phyloP scores from a whole-genome alignment of 2,888 invertebrate genomes.

The Creontiades dilutus region DNA sequence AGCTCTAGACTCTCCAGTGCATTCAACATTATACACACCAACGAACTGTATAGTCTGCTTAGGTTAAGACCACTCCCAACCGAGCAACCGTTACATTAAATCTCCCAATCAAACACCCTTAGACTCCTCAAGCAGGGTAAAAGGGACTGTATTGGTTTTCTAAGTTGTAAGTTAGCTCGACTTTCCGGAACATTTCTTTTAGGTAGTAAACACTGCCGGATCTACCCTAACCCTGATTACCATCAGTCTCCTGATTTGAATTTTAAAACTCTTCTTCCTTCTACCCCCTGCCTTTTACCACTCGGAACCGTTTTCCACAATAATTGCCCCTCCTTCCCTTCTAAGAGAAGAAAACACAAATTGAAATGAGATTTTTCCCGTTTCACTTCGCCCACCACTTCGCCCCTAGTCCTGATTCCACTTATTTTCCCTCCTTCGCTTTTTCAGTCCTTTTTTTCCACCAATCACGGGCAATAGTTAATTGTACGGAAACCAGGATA shows the following conservation, averaged over 20 bases:
- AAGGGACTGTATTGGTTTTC: constrained; percentile 47
- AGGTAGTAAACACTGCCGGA: constrained; percentile 34
- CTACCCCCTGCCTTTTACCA: constrained; percentile 54
- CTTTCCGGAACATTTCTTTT: constrained; percentile 59
- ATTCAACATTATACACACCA: too few relatives aligned
- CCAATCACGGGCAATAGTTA: constrained; percentile 74
- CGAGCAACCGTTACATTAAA: not conserved
- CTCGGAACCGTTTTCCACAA: constrained; percentile 64
- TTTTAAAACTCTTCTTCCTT: constrained; percentile 72
- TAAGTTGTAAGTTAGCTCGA: constrained; percentile 38
- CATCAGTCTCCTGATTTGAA: constrained; percentile 74
- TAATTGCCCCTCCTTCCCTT: constrained; percentile 70
- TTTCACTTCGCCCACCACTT: constrained; percentile 41
- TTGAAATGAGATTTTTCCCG: constrained; percentile 74
- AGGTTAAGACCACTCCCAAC: not conserved
- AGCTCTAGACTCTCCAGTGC: too few relatives aligned
- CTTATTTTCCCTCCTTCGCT: constrained; percentile 19
- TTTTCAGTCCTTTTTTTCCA: constrained; percentile 65
- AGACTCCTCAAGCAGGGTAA: constrained; percentile 22
- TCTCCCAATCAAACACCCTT: not conserved
- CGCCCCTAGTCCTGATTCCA: constrained; percentile 56
- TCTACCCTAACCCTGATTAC: constrained; percentile 45
- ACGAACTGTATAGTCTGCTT: too few relatives aligned
- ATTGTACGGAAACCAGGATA: constrained; percentile 75
- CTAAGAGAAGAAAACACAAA: constrained; percentile 74